These are phyloP conservation scores for Brachionus angularis DNA, from an alignment of 1,140 invertebrate species.

Conservation along the genomic window DNA sequence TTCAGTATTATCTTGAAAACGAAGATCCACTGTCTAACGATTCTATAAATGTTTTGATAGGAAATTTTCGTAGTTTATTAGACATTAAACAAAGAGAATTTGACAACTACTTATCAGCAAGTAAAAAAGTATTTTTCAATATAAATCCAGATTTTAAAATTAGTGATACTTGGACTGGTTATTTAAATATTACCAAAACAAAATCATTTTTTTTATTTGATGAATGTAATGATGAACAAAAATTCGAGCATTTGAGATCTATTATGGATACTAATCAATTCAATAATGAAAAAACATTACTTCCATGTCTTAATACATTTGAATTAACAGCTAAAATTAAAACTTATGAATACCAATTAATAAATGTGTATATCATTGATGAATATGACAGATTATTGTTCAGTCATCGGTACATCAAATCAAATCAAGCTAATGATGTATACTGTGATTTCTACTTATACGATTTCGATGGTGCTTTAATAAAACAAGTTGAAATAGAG, in stretches of 20 bases:
- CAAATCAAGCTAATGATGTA: background rate
- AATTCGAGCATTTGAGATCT: background rate
- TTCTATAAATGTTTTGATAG: background rate
- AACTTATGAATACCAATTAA: background rate
- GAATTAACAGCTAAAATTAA: background rate
- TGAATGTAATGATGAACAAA: background rate
- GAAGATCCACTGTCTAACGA: background rate
- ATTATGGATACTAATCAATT: background rate
- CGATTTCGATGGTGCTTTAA: background rate
- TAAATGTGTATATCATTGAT: background rate
- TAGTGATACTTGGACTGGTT: background rate
- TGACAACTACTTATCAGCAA: background rate
- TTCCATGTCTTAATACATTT: background rate
- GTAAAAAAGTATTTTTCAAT: background rate
- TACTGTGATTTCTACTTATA: background rate
- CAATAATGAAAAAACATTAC: background rate
- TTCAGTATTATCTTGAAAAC: background rate
- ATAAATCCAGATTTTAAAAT: constrained; percentile 10
- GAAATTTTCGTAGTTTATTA: constrained; percentile 5
- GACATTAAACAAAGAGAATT: constrained; percentile 14
- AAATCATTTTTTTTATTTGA: background rate
- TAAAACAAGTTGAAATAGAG: background rate
- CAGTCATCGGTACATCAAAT: background rate
- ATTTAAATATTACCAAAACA: background rate
- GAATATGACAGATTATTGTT: background rate